phyloP scores from a whole-genome alignment of 2,113 vertebrate genomes.

The Nibea coibor region DNA sequence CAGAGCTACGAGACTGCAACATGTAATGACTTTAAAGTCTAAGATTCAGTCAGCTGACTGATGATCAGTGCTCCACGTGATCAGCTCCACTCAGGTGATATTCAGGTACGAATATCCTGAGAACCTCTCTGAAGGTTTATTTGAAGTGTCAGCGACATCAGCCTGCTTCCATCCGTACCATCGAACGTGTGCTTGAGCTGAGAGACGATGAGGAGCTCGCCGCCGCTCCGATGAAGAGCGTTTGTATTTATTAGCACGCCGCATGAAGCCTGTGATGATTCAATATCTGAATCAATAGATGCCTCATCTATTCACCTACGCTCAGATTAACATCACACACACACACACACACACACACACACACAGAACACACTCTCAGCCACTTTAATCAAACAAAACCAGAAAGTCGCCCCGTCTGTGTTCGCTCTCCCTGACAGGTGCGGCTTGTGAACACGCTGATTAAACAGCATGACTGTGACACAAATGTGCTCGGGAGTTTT shows the following conservation, averaged over 20 bases:
- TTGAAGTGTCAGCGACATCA: neutral
- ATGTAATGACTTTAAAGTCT: neutral
- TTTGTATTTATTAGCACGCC: constrained; percentile 14
- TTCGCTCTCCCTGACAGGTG: too few species aligned
- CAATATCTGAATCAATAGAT: constrained; percentile 32
- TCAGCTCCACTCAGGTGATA: too few species aligned
- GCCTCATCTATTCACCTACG: constrained; percentile 9
- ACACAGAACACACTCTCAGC: neutral
- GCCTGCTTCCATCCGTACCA: neutral
- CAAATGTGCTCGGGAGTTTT: too few species aligned
- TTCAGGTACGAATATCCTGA: neutral
- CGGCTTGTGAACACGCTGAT: too few species aligned
- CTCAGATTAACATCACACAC: constrained; percentile 22
- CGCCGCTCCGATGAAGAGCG: too few species aligned
- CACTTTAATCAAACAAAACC: too few species aligned
- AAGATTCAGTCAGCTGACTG: neutral
- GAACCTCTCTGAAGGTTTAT: neutral
- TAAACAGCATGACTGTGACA: too few species aligned
- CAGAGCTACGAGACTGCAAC: neutral
- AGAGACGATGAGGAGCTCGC: neutral
- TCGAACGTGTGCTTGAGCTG: neutral
- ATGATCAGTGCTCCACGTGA: too few species aligned
- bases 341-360: constrained; percentile 15
- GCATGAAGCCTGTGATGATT: constrained; percentile 24
- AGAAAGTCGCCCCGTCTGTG: too few species aligned